Evolutionary conservation across 2,888 invertebrate species (phyloP), one percentile per base, ranked within the genome.

Genomic region (Napeogenes sylphis): DNA sequence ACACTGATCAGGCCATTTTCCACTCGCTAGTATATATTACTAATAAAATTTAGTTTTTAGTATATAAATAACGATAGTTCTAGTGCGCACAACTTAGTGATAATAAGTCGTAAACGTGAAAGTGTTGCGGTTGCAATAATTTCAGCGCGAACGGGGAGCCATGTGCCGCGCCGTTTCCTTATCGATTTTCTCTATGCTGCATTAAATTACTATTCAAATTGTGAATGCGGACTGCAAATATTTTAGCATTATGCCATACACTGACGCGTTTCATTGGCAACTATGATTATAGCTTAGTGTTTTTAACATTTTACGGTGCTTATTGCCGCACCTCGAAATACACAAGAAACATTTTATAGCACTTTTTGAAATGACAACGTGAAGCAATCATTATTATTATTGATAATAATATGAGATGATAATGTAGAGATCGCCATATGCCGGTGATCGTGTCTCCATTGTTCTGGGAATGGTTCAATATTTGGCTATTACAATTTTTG

Each of bases 181-280:
- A 90, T 90, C 87, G 90, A 90, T 90, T 90, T 89, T 90, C 87
- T 84, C 83, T 81, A 83, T 86, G 85, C 90, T 85, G 90, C 87
- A 89, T 87, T 85, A 86, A 84, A 84, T 83, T 82, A 84, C 82
- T 80, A 80, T 82, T 83, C 78, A 81, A 83, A 84, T 81, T 78
- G 85, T 85, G 85, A 83, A 81, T 84, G 82, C 81, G 84, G 83
- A 78, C 76, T 80, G 81, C 81, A 82, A 82, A 81, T 76, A 79
- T 77, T 78, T 74, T 73, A 78, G 72, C 77, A 80, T 75, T 72
- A 84, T 84, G 83, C 71, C 73, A 78, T 78, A 72, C 76, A 75
- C 74, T 77, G 67, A 70, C 68, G 73, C 74, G 68, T 75, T 71
- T 73, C 67, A 68, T 70, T 72, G 76, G 72, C 69, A 76, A 76